Base-by-base conservation (phyloP, 2,888 invertebrate species). In the Ennomos fuscantarius region DNA sequence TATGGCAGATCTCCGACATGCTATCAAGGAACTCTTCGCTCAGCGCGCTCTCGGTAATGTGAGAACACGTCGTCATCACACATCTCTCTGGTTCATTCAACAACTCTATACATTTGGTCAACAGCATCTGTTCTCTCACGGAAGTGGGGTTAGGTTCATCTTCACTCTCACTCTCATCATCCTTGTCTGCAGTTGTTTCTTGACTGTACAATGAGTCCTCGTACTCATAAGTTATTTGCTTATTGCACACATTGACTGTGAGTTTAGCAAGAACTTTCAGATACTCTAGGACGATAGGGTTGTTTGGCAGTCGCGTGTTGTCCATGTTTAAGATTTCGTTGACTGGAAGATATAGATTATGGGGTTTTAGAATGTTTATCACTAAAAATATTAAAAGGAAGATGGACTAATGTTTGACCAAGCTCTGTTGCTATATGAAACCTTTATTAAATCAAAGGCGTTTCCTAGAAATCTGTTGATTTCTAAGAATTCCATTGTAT, bases 1-100 rank as follows among this genome's bases (percentile, higher is more conserved):
- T 95, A 85, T 98, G 97, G 76, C 97, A 97, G 50, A 98, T 93
- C 78, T 95, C 94, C 62, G 96, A 96, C 60, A 97, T 87, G 9
- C 94, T 93, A 69, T 95, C 94, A 43, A 97, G 84, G 15, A 95
- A 93, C 8, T 93, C 89, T 81, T 89, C 86, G 82, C 79, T 81
- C 73, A 93, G 76, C 72, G 93, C 78, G 68, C 73, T 72, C 66
- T 94, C 68, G 87, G 94, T 70, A 88, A 94, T 72, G 86, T 89
- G 69, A 79, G 93, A 73, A 63, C 92, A 92, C 0, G 86, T 85
- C 1, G 67, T 66, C 86, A 93, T 86, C 0, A 93, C 73, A 55
- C 83, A 85, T 1, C 82, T 76, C 1, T 89, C 86, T 0, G 85
- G 85, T 46, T 95, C 95, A 71, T 96, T 96, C 46, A 97, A 73